Conservation (phyloP, 2,797 vertebrate species). For the Catostomus latipinnis region DNA sequence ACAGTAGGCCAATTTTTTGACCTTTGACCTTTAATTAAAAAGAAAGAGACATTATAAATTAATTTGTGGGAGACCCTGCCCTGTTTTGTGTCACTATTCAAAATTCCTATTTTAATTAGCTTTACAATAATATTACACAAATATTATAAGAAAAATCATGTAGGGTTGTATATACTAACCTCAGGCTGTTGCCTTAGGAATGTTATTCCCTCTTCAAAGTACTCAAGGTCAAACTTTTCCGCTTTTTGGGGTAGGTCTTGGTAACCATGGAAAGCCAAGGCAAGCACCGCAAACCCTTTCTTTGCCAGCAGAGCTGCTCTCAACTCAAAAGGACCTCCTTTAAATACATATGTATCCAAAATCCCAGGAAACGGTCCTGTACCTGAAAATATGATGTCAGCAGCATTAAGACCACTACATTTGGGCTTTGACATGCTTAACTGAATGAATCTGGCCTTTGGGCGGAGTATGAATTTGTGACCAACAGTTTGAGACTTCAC, state of each 20-base stretch:
- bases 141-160: not conserved
- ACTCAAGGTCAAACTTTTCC: constrained; percentile 79
- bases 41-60: not conserved
- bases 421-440: not conserved
- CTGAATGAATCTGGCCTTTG: not conserved
- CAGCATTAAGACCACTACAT: not conserved
- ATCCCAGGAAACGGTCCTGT: constrained; percentile 87
- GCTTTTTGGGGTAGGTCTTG: constrained; percentile 76
- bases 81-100: not conserved
- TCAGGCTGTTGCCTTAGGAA: constrained; percentile 78
- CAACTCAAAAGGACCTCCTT: constrained; percentile 83
- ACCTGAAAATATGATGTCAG: constrained; percentile 59
- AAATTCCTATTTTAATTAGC: no score
- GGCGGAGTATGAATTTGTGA: not conserved
- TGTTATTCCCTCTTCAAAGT: constrained; percentile 88
- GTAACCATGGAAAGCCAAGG: constrained; percentile 83
- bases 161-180: constrained; percentile 57
- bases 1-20: constrained; percentile 84
- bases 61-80: not conserved
- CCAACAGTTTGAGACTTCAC: no score
- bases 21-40: constrained; percentile 78
- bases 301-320: constrained; percentile 86
- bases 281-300: constrained; percentile 84
- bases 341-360: constrained; percentile 82
- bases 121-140: not conserved